phyloP scores from a whole-genome alignment of 2,888 invertebrate genomes.

The Pammene aurita region DNA sequence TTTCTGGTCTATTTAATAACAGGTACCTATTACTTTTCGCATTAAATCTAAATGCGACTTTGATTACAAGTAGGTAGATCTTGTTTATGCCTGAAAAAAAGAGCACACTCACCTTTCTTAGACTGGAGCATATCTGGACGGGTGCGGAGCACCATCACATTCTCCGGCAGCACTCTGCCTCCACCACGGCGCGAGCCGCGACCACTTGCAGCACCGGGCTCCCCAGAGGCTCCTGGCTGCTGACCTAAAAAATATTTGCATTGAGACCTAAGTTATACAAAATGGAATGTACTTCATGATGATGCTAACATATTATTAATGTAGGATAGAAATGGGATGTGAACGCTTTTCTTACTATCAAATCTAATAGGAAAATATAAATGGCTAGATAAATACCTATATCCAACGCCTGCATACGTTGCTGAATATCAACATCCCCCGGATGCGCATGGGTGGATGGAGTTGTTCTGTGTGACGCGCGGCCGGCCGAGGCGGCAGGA shows the following conservation, averaged over 20 bases:
- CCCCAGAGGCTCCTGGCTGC: slow-evolving; percentile 56
- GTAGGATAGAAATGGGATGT: too few species aligned
- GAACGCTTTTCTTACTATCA: too few species aligned
- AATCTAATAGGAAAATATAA: too few species aligned
- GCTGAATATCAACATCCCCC: slow-evolving; percentile 71
- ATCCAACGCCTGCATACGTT: slow-evolving; percentile 64
- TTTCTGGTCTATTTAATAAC: too few species aligned
- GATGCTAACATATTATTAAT: too few species aligned
- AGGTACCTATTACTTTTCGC: too few species aligned
- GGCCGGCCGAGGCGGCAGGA: slow-evolving; percentile 59
- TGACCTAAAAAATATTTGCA: slow-evolving; percentile 43
- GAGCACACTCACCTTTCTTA: slow-evolving; percentile 61
- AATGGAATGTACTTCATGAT: too few species aligned
- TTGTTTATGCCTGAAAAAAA: too few species aligned
- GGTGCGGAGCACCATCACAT: slow-evolving; percentile 68
- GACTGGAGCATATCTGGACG: slow-evolving; percentile 64
- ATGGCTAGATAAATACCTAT: slow-evolving; percentile 48
- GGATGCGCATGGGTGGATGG: slow-evolving; percentile 69
- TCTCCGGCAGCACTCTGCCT: slow-evolving; percentile 71
- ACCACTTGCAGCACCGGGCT: slow-evolving; percentile 57
- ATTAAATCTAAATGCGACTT: too few species aligned
- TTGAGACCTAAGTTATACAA: too few species aligned
- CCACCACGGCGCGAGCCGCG: slow-evolving; percentile 84
- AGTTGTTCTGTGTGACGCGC: slow-evolving; percentile 66
- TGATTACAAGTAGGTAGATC: too few species aligned